Evolutionary conservation across 2,888 invertebrate genomes (phyloP).

Genomic region (Ctena decussata): DNA sequence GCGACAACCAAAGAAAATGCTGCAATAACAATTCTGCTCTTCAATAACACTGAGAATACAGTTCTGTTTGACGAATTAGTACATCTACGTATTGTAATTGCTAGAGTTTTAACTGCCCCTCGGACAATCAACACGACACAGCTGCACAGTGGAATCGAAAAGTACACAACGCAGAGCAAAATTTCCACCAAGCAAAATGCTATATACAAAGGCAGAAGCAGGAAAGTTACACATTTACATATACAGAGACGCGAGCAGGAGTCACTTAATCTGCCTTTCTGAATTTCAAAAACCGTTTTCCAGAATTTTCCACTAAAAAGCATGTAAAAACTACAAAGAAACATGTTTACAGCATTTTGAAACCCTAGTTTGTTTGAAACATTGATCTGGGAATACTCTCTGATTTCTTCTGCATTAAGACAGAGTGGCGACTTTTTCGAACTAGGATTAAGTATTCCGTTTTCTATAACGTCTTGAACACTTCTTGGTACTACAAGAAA

Average conservation of each 20-base stretch:
- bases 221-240: background rate
- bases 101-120: background rate
- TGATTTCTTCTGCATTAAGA: background rate
- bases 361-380: background rate
- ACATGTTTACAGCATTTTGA: background rate
- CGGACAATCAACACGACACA: background rate
- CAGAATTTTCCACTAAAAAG: background rate
- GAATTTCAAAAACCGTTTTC: background rate
- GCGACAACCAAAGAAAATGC: background rate
- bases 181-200: slow-evolving; percentile 22
- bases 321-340: slow-evolving; percentile 1
- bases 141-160: slow-evolving; percentile 4
- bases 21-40: background rate
- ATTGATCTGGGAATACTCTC: background rate
- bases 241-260: background rate
- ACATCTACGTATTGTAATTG: background rate
- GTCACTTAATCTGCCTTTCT: background rate
- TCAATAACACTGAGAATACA: background rate
- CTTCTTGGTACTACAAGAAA: background rate
- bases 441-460: background rate
- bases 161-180: slow-evolving; percentile 23
- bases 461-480: background rate
- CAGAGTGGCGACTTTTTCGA: background rate
- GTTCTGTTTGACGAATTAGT: background rate
- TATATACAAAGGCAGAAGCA: slow-evolving; percentile 22